phyloP scores from a whole-genome alignment of 2,113 vertebrate species.

The Stegastes partitus region DNA sequence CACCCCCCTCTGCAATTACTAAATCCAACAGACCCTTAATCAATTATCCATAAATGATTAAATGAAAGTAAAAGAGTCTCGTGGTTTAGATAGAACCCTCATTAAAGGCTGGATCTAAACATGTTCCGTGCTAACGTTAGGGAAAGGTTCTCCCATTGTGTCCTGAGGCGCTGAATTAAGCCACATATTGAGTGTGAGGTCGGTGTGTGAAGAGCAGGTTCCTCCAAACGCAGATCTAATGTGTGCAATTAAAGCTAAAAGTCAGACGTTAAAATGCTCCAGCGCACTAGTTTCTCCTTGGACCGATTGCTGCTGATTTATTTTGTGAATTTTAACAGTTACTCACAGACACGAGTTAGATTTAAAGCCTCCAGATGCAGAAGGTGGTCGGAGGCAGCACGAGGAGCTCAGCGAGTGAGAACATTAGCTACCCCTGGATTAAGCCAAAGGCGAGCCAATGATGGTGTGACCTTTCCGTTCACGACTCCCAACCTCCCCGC shows the following conservation, averaged over 20 bases:
- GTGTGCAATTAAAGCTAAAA: constrained; percentile 1
- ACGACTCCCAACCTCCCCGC: not conserved
- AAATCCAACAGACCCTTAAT: constrained; percentile 32
- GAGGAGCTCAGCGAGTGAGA: not conserved
- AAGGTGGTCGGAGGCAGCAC: constrained; percentile 1
- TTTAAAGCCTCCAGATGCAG: constrained; percentile 8
- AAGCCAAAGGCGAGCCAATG: constrained; percentile 23
- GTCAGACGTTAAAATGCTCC: constrained; percentile 11
- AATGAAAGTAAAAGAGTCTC: constrained; percentile 24
- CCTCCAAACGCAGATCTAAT: not conserved
- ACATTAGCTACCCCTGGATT: constrained; percentile 17
- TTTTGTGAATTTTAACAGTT: constrained; percentile 8
- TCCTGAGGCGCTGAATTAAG: not conserved
- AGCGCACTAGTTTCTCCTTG: not conserved
- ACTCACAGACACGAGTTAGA: constrained; percentile 7
- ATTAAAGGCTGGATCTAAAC: not conserved
- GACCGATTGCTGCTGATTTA: constrained; percentile 13
- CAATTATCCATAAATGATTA: constrained; percentile 35
- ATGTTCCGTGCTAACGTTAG: not conserved
- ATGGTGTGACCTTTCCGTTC: constrained; percentile 35
- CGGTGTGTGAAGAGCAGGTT: not conserved
- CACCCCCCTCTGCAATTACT: constrained; percentile 9
- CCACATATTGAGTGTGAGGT: not conserved
- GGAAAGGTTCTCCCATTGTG: constrained; percentile 2
- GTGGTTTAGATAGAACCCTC: constrained; percentile 10